phyloP scores from a whole-genome alignment of 2,797 vertebrate genomes.

The Enteromius treurensis region DNA sequence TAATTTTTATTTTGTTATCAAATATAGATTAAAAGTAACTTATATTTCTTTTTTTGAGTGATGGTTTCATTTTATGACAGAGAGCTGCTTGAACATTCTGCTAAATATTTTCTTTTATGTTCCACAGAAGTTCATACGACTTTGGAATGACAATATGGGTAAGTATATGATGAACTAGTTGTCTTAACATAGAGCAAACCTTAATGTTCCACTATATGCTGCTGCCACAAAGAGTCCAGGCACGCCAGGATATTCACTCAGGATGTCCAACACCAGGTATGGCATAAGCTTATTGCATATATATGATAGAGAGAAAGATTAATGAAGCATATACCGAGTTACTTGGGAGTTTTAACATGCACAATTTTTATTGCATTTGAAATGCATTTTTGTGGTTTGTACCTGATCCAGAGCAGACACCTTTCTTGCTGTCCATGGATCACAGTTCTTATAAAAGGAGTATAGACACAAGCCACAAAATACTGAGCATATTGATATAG shows the following conservation, averaged over 20 bases:
- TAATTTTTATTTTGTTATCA: not conserved
- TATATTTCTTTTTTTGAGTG: not conserved
- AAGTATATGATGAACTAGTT: not conserved
- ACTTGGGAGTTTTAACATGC: not conserved
- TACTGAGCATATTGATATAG: slow-evolving; percentile 79
- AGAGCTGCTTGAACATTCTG: slow-evolving; percentile 5
- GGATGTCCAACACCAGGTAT: slow-evolving; percentile 90
- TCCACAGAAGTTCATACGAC: not conserved
- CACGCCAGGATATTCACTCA: slow-evolving; percentile 85
- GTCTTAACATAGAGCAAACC: slow-evolving; percentile 72
- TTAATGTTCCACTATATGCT: slow-evolving; percentile 88
- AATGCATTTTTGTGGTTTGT: not conserved
- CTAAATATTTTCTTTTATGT: not conserved
- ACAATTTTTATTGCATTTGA: not conserved
- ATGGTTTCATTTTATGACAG: not conserved
- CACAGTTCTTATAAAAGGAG: slow-evolving; percentile 89
- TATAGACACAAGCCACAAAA: slow-evolving; percentile 87
- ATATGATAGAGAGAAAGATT: not conserved
- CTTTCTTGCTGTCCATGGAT: slow-evolving; percentile 84
- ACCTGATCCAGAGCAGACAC: slow-evolving; percentile 91
- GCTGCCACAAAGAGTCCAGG: slow-evolving; percentile 89
- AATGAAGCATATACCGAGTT: not conserved
- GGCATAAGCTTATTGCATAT: slow-evolving; percentile 84
- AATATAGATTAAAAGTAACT: not conserved
- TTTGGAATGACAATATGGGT: not conserved